phyloP scores from a whole-genome alignment of 2,888 invertebrate genomes.

The Bembecia ichneumoniformis region DNA sequence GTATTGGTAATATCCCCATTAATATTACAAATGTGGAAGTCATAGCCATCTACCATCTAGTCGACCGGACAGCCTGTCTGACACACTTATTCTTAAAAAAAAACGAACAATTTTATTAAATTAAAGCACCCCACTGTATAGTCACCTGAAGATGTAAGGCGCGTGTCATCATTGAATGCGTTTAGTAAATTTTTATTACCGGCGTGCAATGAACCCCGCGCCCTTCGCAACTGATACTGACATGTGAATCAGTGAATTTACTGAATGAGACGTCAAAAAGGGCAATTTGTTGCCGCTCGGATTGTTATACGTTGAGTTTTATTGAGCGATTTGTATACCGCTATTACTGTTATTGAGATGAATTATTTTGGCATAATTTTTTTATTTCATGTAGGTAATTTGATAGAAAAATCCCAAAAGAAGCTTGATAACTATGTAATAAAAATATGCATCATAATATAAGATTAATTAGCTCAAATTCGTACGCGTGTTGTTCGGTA shows the following conservation, averaged over 20 bases:
- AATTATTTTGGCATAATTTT: slow-evolving; percentile 30
- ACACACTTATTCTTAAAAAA: too few relatives aligned
- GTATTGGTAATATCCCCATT: too few relatives aligned
- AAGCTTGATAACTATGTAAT: too few relatives aligned
- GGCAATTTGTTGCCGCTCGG: slow-evolving; percentile 54
- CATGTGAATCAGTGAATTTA: slow-evolving; percentile 38
- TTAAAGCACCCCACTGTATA: slow-evolving; percentile 11
- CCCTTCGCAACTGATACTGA: slow-evolving; percentile 34
- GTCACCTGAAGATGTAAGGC: slow-evolving; percentile 43
- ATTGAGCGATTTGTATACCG: slow-evolving; percentile 56
- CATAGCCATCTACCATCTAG: too few relatives aligned
- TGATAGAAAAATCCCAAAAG: background rate
- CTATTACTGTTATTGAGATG: slow-evolving; percentile 13
- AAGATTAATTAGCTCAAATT: too few relatives aligned
- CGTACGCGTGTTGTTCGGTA: too few relatives aligned
- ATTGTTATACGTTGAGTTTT: slow-evolving; percentile 47
- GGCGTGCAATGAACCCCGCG: slow-evolving; percentile 19
- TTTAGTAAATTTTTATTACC: slow-evolving; percentile 40
- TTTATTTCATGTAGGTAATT: background rate
- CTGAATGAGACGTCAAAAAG: slow-evolving; percentile 66
- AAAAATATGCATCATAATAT: too few relatives aligned
- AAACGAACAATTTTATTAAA: too few relatives aligned
- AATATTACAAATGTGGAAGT: too few relatives aligned
- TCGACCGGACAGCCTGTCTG: too few relatives aligned
- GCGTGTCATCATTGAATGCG: slow-evolving; percentile 40